These are phyloP conservation scores for Leptopilina myrica DNA, from an alignment of 2,888 invertebrate genomes.

Conservation along the genomic window DNA sequence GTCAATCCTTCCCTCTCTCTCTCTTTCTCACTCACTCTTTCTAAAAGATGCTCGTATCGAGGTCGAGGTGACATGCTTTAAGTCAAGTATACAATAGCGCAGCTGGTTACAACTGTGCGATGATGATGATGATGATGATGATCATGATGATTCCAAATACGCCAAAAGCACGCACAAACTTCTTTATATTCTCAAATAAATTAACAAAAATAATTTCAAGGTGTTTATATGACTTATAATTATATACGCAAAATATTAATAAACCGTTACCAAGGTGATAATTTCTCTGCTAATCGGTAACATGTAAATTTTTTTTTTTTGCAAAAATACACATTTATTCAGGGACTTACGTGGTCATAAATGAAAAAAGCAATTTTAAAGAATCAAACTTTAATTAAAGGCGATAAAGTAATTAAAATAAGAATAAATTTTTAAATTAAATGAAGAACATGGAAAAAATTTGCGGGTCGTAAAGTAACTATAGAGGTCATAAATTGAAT, in stretches of 20 bases:
- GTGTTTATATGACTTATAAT: background rate
- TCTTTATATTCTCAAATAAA: constrained; percentile 15
- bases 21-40: too few species aligned
- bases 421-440: too few species aligned
- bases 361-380: too few species aligned
- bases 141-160: constrained; percentile 19
- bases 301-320: too few species aligned
- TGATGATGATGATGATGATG: background rate
- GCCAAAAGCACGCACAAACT: constrained; percentile 2
- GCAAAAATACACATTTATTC: too few species aligned
- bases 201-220: constrained; percentile 27
- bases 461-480: too few species aligned
- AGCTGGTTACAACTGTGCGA: constrained; percentile 16
- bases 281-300: too few species aligned
- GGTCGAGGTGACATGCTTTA: constrained; percentile 27
- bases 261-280: background rate
- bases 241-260: background rate
- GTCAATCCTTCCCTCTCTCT: constrained; percentile 5
- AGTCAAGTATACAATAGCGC: constrained; percentile 29
- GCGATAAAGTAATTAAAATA: too few species aligned
- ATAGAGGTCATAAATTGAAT: too few species aligned
- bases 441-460: too few species aligned
- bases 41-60: constrained; percentile 22
- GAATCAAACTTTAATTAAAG: too few species aligned
- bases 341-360: too few species aligned